phyloP scores from a whole-genome alignment of 2,888 invertebrate species.

The Eugnorisma glareosa region DNA sequence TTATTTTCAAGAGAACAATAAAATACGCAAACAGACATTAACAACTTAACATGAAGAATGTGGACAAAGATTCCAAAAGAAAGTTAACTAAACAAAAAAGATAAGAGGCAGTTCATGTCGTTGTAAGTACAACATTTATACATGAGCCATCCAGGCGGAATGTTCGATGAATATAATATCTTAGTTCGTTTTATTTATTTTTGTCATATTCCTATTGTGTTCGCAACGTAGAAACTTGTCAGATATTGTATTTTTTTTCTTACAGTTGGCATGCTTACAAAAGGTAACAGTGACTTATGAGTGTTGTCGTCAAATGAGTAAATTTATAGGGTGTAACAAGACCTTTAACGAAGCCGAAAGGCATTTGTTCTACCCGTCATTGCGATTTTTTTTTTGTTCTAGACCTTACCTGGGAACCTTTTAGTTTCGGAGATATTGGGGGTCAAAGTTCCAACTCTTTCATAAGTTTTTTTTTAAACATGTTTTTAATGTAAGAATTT shows the following conservation, averaged over 20 bases:
- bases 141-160: constrained; percentile 43
- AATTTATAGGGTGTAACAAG: no score
- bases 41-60: constrained; percentile 3
- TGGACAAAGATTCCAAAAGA: constrained; percentile 6
- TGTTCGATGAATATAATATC: constrained; percentile 54
- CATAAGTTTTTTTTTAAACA: no score
- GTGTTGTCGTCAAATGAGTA: not conserved
- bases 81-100: constrained; percentile 18
- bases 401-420: no score
- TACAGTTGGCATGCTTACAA: constrained; percentile 7
- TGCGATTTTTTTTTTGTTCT: no score
- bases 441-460: no score
- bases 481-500: no score
- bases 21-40: constrained; percentile 1
- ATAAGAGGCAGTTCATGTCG: constrained; percentile 19
- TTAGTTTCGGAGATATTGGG: no score
- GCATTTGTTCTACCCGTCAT: no score
- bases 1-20: constrained; percentile 2
- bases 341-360: no score
- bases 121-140: constrained; percentile 36
- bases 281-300: not conserved
- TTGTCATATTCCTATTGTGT: constrained; percentile 35
- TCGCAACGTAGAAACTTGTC: constrained; percentile 6
- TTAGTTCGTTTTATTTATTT: constrained; percentile 36
- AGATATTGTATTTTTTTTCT: not conserved